Base-by-base conservation (phyloP, 2,888 invertebrate genomes). In the Phrixothrix hirtus region DNA sequence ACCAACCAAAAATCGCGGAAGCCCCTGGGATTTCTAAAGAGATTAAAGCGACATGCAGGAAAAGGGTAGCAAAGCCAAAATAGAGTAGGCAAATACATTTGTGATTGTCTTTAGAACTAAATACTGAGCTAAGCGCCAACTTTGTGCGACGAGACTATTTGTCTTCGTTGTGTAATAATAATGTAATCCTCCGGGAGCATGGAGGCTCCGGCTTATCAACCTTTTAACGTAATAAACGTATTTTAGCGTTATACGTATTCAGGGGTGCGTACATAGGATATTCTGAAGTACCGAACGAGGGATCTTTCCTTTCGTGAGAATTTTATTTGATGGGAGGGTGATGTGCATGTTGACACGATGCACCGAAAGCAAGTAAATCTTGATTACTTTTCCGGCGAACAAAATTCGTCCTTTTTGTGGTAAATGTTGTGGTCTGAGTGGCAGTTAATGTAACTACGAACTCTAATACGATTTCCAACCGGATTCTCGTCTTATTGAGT, bases 111-210 rank as follows among this genome's bases (percentile, higher is more conserved):
- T 43, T 43, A 16, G 43, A 43, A 45, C 29, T 36, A 36, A 45
- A 36, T 30, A 31, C 21, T 10, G 43, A 45, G 31, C 17, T 45
- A 36, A 36, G 45, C 45, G 16, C 31, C 26, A 46, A 46, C 29
- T 48, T 48, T 32, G 41, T 48, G 34, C 26, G 41, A 48, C 48
- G 48, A 26, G 39, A 48, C 41, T 49, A 43, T 49, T 49, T 49
- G 49, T 49, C 49, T 49, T 49, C 49, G 49, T 43, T 49, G 49
- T 43, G 43, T 43, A 49, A 49, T 49, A 49, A 49, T 43, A 49
- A 49, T 43, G 37, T 49, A 43, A 49, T 49, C 49, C 49, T 36
- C 14, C 25, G 41, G 30, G 36, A 41, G 36, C 30, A 26, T 13
- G n/a, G 38, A 39, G 38, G 25, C 48, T 41, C 10, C 17, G 42